A percentile compares a stretch with the other conserved stretches of the same genome.
These are phyloP conservation scores for Cherax quadricarinatus DNA, from an alignment of 1,140 invertebrate genomes.

Conservation along the genomic window DNA sequence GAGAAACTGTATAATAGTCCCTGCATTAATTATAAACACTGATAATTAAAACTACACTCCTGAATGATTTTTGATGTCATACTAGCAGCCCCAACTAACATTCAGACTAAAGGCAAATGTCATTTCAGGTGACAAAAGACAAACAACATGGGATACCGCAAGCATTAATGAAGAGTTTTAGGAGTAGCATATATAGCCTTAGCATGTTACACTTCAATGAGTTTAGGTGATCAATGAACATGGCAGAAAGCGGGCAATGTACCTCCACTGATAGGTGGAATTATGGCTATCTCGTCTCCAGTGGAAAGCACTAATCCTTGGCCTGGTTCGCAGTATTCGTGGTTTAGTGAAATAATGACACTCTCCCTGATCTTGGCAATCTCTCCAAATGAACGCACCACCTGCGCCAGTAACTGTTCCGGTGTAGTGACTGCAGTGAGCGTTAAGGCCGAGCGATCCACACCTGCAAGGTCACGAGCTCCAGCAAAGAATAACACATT, in stretches of 20 bases:
- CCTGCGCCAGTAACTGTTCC: conserved; percentile 48
- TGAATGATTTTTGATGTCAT: too few species aligned
- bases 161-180: too few species aligned
- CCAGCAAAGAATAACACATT: conserved; percentile 65
- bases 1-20: too few species aligned
- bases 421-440: conserved; percentile 47
- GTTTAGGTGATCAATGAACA: too few species aligned
- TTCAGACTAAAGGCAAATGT: too few species aligned
- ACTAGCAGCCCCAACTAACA: too few species aligned
- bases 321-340: conserved; percentile 69
- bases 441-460: conserved; percentile 45
- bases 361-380: conserved; percentile 61
- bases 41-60: too few species aligned
- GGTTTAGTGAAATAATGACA: conserved; percentile 71
- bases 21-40: too few species aligned
- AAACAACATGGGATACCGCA: too few species aligned
- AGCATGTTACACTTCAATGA: too few species aligned
- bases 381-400: conserved; percentile 62
- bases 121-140: too few species aligned
- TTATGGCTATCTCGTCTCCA: conserved; percentile 73
- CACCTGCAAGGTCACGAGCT: conserved; percentile 64
- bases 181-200: too few species aligned
- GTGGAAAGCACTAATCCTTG: conserved; percentile 46
- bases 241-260: neutral
- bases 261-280: conserved; percentile 74